These are phyloP conservation scores for Neosilurus mollespiculum DNA, from an alignment of 2,797 vertebrate genomes.

Conservation along the genomic window DNA sequence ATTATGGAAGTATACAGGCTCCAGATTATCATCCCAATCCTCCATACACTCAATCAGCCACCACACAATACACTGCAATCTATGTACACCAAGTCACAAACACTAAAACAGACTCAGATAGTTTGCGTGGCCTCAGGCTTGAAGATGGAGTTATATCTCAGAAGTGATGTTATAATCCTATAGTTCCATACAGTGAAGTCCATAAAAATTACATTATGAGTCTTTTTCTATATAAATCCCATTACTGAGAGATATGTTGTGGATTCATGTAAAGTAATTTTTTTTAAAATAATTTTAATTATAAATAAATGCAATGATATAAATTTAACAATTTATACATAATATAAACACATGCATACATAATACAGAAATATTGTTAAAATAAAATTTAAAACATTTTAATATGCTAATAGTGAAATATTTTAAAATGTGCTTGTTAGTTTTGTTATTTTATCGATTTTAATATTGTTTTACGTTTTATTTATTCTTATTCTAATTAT, in stretches of 20 bases:
- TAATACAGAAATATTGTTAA: too few species aligned
- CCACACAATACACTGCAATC: background rate
- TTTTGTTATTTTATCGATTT: background rate
- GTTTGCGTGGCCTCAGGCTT: background rate
- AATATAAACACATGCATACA: too few species aligned
- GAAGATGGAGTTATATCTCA: background rate
- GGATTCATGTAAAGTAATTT: too few species aligned
- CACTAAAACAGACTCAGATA: background rate
- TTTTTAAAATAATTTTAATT: too few species aligned
- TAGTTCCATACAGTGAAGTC: background rate
- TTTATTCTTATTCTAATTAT: background rate
- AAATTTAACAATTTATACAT: too few species aligned
- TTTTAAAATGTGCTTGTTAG: too few species aligned
- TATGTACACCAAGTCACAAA: background rate
- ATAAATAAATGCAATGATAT: too few species aligned
- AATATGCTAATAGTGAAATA: too few species aligned
- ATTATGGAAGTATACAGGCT: background rate
- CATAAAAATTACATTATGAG: too few species aligned
- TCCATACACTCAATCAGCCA: background rate
- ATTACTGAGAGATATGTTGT: too few species aligned
- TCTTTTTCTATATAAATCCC: too few species aligned
- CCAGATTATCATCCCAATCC: background rate
- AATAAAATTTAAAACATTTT: too few species aligned
- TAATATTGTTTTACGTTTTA: background rate
- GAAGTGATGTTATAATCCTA: background rate